phyloP scores from a whole-genome alignment of 1,140 invertebrate genomes.

The Colletes gigas region DNA sequence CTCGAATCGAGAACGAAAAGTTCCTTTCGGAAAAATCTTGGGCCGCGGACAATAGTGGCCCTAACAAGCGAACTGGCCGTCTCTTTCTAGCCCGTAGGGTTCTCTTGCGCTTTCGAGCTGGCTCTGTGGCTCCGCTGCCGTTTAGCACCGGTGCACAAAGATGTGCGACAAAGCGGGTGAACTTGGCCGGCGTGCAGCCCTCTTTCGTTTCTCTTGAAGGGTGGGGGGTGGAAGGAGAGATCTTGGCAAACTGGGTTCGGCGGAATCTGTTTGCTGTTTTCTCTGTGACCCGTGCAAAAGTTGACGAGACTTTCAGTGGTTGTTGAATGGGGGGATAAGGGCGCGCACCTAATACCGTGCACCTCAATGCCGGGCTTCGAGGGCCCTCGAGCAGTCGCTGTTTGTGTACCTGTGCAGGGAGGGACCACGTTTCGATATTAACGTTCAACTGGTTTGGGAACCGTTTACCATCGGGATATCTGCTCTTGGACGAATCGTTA shows the following conservation, averaged over 20 bases:
- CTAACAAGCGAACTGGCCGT: conserved; percentile 74
- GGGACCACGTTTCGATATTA: conserved; percentile 35
- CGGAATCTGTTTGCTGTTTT: conserved; percentile 57
- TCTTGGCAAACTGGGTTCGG: not conserved
- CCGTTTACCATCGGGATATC: conserved; percentile 34
- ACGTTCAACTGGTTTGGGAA: not conserved
- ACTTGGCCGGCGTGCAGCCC: conserved; percentile 51
- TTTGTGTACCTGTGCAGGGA: conserved; percentile 39
- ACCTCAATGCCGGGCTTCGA: conserved; percentile 60
- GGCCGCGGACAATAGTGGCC: conserved; percentile 66
- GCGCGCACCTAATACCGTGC: conserved; percentile 55
- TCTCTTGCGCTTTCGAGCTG: not conserved
- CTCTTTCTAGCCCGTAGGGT: not conserved
- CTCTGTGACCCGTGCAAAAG: conserved; percentile 52
- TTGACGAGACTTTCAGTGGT: conserved; percentile 56
- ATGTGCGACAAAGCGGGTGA: conserved; percentile 62
- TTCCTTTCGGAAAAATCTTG: conserved; percentile 63
- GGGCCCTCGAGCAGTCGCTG: conserved; percentile 56
- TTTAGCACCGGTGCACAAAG: conserved; percentile 75
- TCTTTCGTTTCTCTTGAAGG: conserved; percentile 41
- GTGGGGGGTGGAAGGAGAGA: not conserved
- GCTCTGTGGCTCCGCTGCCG: conserved; percentile 60
- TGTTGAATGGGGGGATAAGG: conserved; percentile 48
- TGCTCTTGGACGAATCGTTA: conserved; percentile 9
- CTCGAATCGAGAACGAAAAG: conserved; percentile 38